Conservation (phyloP, 2,797 vertebrate genomes). For the Loris lydekkerianus region DNA sequence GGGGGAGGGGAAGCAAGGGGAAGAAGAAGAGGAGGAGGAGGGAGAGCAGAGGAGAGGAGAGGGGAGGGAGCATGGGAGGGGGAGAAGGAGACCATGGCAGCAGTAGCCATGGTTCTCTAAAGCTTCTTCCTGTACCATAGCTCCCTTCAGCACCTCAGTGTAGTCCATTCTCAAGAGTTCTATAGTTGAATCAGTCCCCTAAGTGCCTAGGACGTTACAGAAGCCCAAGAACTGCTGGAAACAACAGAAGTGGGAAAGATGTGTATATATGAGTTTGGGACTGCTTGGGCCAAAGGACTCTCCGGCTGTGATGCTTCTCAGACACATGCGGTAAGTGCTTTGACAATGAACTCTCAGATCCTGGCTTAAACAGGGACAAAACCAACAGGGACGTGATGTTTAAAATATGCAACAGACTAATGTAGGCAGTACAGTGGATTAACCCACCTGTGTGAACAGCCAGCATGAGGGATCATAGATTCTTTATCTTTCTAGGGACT, state of each 20-base stretch:
- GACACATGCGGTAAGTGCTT: not conserved
- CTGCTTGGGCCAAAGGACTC: not conserved
- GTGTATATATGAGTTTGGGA: not conserved
- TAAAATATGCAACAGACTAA: not conserved
- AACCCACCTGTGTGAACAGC: not conserved
- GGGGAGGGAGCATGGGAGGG: no score
- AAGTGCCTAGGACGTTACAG: not conserved
- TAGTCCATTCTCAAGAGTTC: not conserved
- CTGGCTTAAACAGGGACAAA: not conserved
- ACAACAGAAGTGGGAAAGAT: not conserved
- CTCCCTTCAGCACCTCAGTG: not conserved
- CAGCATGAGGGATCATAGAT: not conserved
- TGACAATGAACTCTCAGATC: not conserved
- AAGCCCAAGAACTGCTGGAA: not conserved
- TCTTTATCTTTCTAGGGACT: conserved; percentile 3
- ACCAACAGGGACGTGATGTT: not conserved
- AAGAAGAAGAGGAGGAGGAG: no score
- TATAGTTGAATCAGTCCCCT: not conserved
- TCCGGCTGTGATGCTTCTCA: not conserved
- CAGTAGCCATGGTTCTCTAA: not conserved
- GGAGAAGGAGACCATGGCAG: no score
- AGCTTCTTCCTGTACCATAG: not conserved
- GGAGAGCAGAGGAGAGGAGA: no score
- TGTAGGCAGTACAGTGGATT: not conserved
- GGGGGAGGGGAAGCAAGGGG: no score